phyloP scores from a whole-genome alignment of 2,113 vertebrate species.

The Cyanoramphus novaezelandiae region DNA sequence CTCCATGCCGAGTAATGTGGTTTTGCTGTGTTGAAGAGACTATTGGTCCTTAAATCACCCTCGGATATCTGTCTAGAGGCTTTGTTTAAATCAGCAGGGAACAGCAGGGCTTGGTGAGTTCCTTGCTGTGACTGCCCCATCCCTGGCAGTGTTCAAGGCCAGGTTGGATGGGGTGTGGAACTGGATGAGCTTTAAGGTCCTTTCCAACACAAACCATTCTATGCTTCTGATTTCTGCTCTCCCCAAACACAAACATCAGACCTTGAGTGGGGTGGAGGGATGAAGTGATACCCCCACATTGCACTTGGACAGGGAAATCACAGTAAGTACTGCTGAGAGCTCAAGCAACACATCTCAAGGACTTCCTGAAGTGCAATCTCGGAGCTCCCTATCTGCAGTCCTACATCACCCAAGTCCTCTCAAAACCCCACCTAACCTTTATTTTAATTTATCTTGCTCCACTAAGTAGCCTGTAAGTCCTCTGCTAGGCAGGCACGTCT shows the following conservation, averaged over 20 bases:
- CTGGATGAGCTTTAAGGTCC: not conserved
- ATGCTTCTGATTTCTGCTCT: not conserved
- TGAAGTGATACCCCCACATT: fast-evolving
- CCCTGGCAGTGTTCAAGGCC: not conserved
- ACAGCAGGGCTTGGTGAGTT: fast-evolving
- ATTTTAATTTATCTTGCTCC: not conserved
- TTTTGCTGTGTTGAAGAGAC: not conserved
- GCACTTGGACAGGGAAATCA: not conserved
- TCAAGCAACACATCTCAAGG: not conserved
- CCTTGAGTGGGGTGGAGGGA: fast-evolving
- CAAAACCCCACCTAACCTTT: not conserved
- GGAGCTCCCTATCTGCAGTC: fast-evolving
- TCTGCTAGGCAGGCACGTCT: not conserved
- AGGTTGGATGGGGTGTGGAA: not conserved
- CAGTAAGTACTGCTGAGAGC: not conserved
- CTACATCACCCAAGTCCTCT: not conserved
- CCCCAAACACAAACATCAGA: too few relatives aligned
- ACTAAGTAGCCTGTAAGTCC: not conserved
- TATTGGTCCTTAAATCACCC: not conserved
- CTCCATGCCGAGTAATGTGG: not conserved
- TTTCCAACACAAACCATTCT: not conserved
- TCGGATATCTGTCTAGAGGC: not conserved
- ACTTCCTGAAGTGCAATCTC: not conserved
- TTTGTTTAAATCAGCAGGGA: not conserved
- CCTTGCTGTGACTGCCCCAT: not conserved